Base-by-base conservation (phyloP, 2,797 vertebrate species). In the Crocidura indochinensis region DNA sequence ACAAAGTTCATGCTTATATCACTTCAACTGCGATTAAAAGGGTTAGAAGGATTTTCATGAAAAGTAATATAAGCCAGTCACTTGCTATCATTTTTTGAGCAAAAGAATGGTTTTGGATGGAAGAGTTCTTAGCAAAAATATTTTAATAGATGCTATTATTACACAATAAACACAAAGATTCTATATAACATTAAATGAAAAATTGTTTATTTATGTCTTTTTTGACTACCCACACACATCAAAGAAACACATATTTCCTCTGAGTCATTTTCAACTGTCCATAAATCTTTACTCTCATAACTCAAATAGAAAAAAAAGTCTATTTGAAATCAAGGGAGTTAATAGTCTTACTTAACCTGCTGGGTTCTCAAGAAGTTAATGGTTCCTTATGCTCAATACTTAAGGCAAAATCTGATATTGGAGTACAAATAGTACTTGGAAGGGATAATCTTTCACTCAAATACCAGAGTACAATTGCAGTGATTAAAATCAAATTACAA, bases 21-120 rank as follows among this genome's bases (percentile, higher is more conserved):
- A 91, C 87, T 95, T 92, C 82, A 92, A 80, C 73, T 29, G 31
- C 93, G 82, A 92, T 92, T 94, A 62, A 92, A 94, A 95, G 92
- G 79, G 87, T 91, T 94, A 90, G 87, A 78, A 29, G 20, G 10
- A 68, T 92, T 91, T 26, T 27, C 65, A 62, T 73, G 87, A 92
- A 90, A 77, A 62, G 38, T 19, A 38, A 92, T 87, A 83, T 74
- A 20, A 96, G 89, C 85, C 64, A 94, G 84, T 72, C 69, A 91
- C 73, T 92, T 51, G 72, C 29, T 87, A 93, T 83, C 53, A 88
- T 91, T 93, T 95, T 79, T 82, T 81, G 78, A 90, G 6, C 71
- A n/a, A 83, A 75, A 88, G 75, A 91, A 38, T 19, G 38, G n/a
- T 79, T 93, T 88, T 5, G 0, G 12, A 84, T 71, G 89, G 71